Percentiles rank a stretch among this genome's conserved stretches.
phyloP scores from a whole-genome alignment of 2,888 invertebrate genomes.

The Drosophila fulvimacula region DNA sequence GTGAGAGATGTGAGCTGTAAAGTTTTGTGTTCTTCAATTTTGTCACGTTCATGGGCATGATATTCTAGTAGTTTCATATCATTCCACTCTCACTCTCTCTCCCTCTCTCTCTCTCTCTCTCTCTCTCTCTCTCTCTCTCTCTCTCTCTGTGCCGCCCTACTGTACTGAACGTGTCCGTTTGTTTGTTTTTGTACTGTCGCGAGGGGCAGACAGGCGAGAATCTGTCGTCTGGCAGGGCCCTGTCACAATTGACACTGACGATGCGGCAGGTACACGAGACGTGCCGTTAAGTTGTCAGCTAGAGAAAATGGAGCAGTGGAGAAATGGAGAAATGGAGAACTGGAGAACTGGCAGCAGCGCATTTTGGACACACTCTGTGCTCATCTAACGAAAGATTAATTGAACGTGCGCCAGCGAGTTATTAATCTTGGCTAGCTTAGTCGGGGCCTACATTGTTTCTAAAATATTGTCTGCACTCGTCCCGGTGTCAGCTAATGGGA shows the following conservation, averaged over 20 bases:
- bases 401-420: constrained; percentile 81
- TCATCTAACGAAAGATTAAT: constrained; percentile 81
- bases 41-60: constrained; percentile 84
- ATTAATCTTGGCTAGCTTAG: constrained; percentile 83
- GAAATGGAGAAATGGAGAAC: not conserved
- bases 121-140: not conserved
- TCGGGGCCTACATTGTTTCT: constrained; percentile 66
- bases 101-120: not conserved
- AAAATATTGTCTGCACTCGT: constrained; percentile 76
- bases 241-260: constrained; percentile 80
- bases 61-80: constrained; percentile 50
- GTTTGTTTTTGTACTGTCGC: constrained; percentile 68
- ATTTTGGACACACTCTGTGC: constrained; percentile 34
- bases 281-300: constrained; percentile 67
- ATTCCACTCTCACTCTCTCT: not conserved
- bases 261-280: constrained; percentile 76
- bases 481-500: constrained; percentile 79
- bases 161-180: constrained; percentile 68
- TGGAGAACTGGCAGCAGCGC: constrained; percentile 4
- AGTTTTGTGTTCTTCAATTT: constrained; percentile 79
- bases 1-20: constrained; percentile 53
- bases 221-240: constrained; percentile 51
- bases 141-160: not conserved
- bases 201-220: constrained; percentile 32
- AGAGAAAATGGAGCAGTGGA: constrained; percentile 8